A percentile compares a stretch with the other conserved stretches of the same genome.
Conservation (phyloP, 2,888 invertebrate genomes). For the Troides helena region DNA sequence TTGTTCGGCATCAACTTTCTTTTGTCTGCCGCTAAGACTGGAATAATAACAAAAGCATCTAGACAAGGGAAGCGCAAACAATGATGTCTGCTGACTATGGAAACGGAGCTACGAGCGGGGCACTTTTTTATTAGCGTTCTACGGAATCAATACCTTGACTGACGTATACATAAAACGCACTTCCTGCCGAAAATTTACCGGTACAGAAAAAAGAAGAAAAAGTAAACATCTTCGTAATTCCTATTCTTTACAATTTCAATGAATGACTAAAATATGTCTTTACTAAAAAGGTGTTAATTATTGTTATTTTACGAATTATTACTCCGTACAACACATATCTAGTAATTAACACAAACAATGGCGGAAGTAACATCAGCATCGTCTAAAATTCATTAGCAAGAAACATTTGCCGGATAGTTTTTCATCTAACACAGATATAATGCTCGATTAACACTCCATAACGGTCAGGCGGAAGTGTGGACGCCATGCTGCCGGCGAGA, state of each 20-base stretch:
- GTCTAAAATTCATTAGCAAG: slow-evolving; percentile 51
- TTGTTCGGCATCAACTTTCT: slow-evolving; percentile 63
- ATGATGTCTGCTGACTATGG: slow-evolving; percentile 67
- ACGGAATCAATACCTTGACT: slow-evolving; percentile 27
- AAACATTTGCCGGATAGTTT: slow-evolving; percentile 59
- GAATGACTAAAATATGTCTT: too few relatives aligned
- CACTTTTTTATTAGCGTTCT: slow-evolving; percentile 47
- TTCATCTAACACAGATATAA: slow-evolving; percentile 71
- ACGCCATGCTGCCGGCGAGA: slow-evolving; percentile 72
- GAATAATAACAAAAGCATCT: slow-evolving; percentile 65
- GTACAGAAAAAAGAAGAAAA: not conserved
- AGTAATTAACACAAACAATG: not conserved
- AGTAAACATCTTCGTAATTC: too few relatives aligned
- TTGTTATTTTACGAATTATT: too few relatives aligned
- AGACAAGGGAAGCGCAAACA: slow-evolving; percentile 66
- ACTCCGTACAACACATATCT: too few relatives aligned
- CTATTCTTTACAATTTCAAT: too few relatives aligned
- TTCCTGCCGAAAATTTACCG: slow-evolving; percentile 30
- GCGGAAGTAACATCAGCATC: slow-evolving; percentile 26
- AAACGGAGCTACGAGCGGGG: slow-evolving; percentile 49
- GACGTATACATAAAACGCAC: slow-evolving; percentile 5
- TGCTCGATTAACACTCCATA: slow-evolving; percentile 78
- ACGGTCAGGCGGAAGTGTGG: slow-evolving; percentile 74
- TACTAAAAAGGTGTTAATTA: too few relatives aligned
- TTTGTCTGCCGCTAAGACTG: slow-evolving; percentile 65